Evolutionary conservation across 2,888 invertebrate species (phyloP), one percentile per base, ranked within the genome.

Genomic region (Dryomyza anilis): DNA sequence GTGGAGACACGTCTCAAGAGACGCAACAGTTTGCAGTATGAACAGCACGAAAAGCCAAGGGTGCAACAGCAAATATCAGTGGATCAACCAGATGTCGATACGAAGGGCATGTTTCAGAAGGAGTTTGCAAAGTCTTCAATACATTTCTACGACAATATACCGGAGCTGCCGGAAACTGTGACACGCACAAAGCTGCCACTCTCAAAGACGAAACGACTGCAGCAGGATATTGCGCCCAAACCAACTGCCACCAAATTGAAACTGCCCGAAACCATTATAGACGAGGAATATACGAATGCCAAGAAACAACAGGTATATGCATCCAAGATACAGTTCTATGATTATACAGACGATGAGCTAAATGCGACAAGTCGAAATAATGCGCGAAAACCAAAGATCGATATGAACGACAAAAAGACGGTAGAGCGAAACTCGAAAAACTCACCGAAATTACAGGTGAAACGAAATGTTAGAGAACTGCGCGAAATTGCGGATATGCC

Each of bases 121-220:
- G 81, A 83, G 52, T 79, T 83, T 55, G 77, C 82, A 50, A 80
- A 77, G 29, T 83, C 84, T 0, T 82, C 81, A 36, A 83, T 83
- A 50, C 74, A 81, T 62, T 82, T 83, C 66, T 76, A 75, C 63
- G 83, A 83, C 53, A 76, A 78, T 65, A 66, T 79, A 6, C 70
- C 74, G 6, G 67, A 68, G 19, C 53, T 66, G 7, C 57, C 64
- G 4, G 66, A 2, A 53, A 60, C 6, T 19, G 57, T 1, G 45
- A 59, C 7, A 29, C 33, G 2, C 27, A 6, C 33, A 29, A 30
- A 39, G 14, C 60, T 52, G 16, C 58, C 27, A 12, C n/a, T n/a
- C n/a, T n/a, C n/a, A n/a, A 65, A 53, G 8, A 65, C 55, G 30
- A 67, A 14, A 7, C 39, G 3, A 14, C 48, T 33, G 4, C 73